Percentiles rank a stretch among this genome's conserved stretches.
Evolutionary conservation across 2,888 invertebrate species (phyloP).

Genomic region (Melieria crassipennis): DNA sequence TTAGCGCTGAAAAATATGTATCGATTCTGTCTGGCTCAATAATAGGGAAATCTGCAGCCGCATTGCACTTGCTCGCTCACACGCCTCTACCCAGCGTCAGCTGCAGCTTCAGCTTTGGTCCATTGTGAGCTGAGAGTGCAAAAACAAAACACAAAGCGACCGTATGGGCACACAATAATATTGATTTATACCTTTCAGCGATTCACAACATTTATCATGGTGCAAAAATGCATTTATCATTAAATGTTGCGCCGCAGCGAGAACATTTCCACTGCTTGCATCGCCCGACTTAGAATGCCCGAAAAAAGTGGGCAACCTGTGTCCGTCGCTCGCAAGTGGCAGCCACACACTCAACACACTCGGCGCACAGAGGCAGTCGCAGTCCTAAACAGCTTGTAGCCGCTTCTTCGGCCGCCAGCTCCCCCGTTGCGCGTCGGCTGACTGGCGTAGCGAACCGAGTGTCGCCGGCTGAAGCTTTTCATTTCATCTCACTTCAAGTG

Average conservation of each 20-base stretch:
- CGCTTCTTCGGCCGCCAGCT: constrained; percentile 13
- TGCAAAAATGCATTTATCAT: constrained; percentile 66
- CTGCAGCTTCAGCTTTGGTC: no score
- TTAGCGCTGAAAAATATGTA: no score
- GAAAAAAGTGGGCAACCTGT: no score
- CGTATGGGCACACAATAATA: constrained; percentile 22
- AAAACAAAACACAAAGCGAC: no score
- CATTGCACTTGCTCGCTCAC: no score
- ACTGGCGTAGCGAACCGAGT: constrained; percentile 13
- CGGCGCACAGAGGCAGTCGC: neutral
- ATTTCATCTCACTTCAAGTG: constrained; percentile 18
- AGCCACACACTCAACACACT: neutral
- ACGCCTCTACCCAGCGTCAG: no score
- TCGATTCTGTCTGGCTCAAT: no score
- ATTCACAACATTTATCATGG: constrained; percentile 67
- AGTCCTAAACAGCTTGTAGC: neutral
- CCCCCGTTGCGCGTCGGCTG: constrained; percentile 30
- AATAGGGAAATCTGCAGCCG: no score
- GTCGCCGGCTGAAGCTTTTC: constrained; percentile 35
- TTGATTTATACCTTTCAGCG: constrained; percentile 63
- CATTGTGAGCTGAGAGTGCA: no score
- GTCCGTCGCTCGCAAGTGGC: neutral
- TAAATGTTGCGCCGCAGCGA: constrained; percentile 44
- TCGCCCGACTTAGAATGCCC: no score
- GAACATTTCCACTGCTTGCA: constrained; percentile 21